Evolutionary conservation across 2,113 vertebrate genomes (phyloP), one percentile per base, ranked within the genome.

Genomic region (Brienomyrus longianalis): DNA sequence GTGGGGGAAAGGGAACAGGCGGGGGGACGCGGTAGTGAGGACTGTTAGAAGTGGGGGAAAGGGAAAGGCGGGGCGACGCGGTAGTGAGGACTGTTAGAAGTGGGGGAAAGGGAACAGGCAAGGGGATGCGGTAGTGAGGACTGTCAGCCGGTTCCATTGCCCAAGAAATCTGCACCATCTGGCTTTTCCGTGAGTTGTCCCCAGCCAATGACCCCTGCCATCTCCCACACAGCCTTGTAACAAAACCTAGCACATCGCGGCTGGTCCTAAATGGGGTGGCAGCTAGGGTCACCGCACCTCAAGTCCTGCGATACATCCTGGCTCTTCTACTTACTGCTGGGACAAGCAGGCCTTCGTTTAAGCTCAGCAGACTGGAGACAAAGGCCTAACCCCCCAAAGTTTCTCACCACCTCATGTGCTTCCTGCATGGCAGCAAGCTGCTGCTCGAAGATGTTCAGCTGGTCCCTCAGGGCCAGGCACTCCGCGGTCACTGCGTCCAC

Each of bases 391-490:
- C 74, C 15, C 74, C 50, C 52, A 5, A 31, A 50, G 27, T 4
- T 23, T 88, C 89, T 92, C 88, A 96, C 95, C 94, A 27, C 90
- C 45, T 91, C 90, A 21, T 95, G 95, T 91, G 94, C 92, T 88
- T 92, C 91, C 91, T 95, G 94, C 94, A 95, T 91, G 88, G 92
- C 51, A 89, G 91, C 93, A 92, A 96, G 94, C 95, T 96, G 95
- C 91, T 94, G 91, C 90, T 96, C 93, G 13, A 95, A 96, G 92
- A 96, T 94, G 88, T 91, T 90, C 77, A 93, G 95, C 94, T 95
- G 95, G 88, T 96, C 95, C 93, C 93, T 94, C 91, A 96, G 93
- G 1, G 94, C 95, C 94, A 96, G 93, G 91, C 95, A 96, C 90
- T 94, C 94, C 10, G 92, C 93, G 74, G 94, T 95, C 91, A 95